Evolutionary conservation across 2,113 vertebrate genomes (phyloP), one percentile per base, ranked within the genome.

Genomic region (Oophaga pumilio): DNA sequence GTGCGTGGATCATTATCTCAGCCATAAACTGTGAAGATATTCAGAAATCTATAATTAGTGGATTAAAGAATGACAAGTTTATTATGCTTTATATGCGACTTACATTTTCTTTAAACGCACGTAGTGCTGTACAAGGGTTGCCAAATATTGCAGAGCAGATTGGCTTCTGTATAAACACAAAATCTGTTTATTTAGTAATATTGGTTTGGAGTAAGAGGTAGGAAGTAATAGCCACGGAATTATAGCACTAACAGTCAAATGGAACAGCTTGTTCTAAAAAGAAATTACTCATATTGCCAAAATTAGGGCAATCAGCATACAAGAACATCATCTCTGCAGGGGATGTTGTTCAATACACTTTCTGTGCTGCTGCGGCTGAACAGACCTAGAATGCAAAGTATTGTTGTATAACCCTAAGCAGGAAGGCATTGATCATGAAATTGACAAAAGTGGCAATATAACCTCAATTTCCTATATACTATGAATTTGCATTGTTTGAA

Each of bases 261-360:
- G 57, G 33, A 87, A 87, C 86, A 76, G 79, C 81, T 87, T 83
- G 86, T 83, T 83, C 79, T 50, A n/a, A 87, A 87, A 87, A 69
- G 69, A 87, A 87, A 87, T 87, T 64, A 87, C 79, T 83, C 86
- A 87, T 62, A 83, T 82, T 82, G 69, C 69, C 81, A 74, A 82
- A 87, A 83, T 87, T 82, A 87, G 68, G 79, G 80, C 86, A 87
- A 87, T 87, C 86, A 82, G 71, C 71, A 83, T 64, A 76, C 33
- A 87, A 74, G 86, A 87, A 83, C 86, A 87, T 82, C 69, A 87
- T 82, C 86, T 87, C 86, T 82, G 69, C 86, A 87, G 86, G 86
- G 80, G 86, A 76, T 76, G 79, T 82, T 87, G 69, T 83, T 87
- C 68, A 82, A 62, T 74, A 64, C 57, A 82, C 28, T 76, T 76